Percentiles rank a stretch among this genome's conserved stretches.
phyloP scores from a whole-genome alignment of 2,113 vertebrate genomes.

The Grammomys surdaster region DNA sequence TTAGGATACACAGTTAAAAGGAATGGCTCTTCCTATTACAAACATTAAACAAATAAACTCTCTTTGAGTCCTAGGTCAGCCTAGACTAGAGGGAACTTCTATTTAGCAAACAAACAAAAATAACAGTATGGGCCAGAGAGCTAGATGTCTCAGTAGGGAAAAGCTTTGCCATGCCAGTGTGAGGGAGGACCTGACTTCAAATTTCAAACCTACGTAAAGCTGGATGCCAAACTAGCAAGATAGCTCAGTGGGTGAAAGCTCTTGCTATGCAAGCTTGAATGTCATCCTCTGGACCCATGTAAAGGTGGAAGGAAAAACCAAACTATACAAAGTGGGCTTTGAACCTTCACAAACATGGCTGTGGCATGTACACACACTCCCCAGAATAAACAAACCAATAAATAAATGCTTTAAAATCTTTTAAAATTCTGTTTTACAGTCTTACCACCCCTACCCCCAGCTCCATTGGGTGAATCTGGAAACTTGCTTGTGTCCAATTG shows the following conservation, averaged over 20 bases:
- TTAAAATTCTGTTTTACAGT: conserved; percentile 4
- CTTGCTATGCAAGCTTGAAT: neutral
- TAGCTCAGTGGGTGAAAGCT: neutral
- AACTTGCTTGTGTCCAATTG: conserved; percentile 16
- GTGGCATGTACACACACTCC: neutral
- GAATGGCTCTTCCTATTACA: neutral
- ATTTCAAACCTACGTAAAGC: neutral
- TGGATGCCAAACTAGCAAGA: neutral
- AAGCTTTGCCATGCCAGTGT: neutral
- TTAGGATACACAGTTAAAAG: neutral
- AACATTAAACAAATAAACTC: neutral
- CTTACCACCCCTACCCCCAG: neutral
- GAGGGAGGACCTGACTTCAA: neutral
- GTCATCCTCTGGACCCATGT: neutral
- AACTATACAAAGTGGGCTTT: neutral
- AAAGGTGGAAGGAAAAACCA: neutral
- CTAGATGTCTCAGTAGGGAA: neutral
- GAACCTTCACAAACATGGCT: neutral
- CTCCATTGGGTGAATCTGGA: neutral
- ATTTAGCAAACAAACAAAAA: neutral
- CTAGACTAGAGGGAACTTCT: neutral
- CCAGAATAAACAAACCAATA: neutral
- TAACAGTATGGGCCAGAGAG: neutral
- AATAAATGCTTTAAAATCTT: neutral
- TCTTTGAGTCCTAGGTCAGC: neutral